These are phyloP conservation scores for Piaya cayana DNA, from an alignment of 2,113 vertebrate genomes.

Conservation along the genomic window DNA sequence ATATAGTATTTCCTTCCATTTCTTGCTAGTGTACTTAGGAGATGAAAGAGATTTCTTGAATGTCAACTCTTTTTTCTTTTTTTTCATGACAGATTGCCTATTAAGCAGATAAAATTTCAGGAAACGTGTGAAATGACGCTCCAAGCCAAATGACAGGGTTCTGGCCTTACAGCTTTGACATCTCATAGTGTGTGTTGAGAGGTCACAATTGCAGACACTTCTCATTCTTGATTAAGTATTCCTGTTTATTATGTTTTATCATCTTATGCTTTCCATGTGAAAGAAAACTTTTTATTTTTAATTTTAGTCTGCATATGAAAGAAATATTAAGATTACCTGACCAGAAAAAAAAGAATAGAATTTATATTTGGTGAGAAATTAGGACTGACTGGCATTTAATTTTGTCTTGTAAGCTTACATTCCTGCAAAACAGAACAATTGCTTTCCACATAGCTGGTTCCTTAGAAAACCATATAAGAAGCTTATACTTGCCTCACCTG, in stretches of 20 bases:
- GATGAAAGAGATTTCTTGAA: background rate
- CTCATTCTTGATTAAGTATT: background rate
- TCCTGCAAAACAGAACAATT: background rate
- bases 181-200: background rate
- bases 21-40: background rate
- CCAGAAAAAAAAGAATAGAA: background rate
- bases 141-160: conserved; percentile 23
- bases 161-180: background rate
- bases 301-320: background rate
- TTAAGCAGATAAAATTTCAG: background rate
- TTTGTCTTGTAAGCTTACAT: background rate
- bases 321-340: background rate
- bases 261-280: background rate
- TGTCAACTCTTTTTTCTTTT: background rate
- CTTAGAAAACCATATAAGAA: background rate
- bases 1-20: background rate
- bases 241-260: background rate
- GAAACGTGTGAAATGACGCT: background rate
- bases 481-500: background rate
- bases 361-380: background rate
- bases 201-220: background rate
- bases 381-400: background rate
- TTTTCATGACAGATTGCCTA: background rate
- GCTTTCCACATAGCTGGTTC: background rate
- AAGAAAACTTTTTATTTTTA: background rate